Base-by-base conservation (phyloP, 1,140 invertebrate genomes). In the Portunus trituberculatus region DNA sequence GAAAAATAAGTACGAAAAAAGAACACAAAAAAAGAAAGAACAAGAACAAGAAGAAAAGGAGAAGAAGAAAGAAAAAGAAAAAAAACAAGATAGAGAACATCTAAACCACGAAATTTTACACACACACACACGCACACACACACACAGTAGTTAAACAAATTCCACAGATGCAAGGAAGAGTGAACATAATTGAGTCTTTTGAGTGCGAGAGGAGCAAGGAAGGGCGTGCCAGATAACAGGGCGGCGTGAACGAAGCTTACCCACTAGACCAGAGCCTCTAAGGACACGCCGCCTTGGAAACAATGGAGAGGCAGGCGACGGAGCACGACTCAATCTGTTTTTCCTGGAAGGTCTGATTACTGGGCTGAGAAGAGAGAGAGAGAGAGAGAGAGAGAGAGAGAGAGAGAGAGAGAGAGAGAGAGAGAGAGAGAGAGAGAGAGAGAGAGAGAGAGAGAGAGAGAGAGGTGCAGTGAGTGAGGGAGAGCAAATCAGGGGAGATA, bases 101-200 rank as follows among this genome's bases (percentile, higher is more conserved):
- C 12, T 16, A 59, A 4, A 12, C 52, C 39, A 2, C 6, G 39
- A 39, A 39, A 39, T 39, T 39, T 6, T 39, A 76, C 67, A 76
- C 67, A 76, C 67, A 76, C 67, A 76, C 67, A 76, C 67, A 76
- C 67, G n/a, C 67, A 76, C 67, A 76, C 67, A 76, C 67, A 76
- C 67, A 76, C 4, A n/a, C 20, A n/a, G 6, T 12, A n/a, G 67
- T 20, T n/a, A 76, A 14, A 10, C 10, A 59, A 59, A 20, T 59
- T 0, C 10, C 52, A 12, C 10, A 20, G 12, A 59, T 59, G 3
- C 52, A 14, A 59, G 16, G 52, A 0, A 59, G 16, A 12, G 52
- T 12, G 12, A 20, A 59, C 67, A 76, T 76, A 76, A 76, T 76
- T 76, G 67, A 76, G 67, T 20, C 67, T 76, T 76, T 8, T 3